Evolutionary conservation across 2,888 invertebrate genomes (phyloP), one percentile per base, ranked within the genome.

Genomic region (Oscheius sp.): DNA sequence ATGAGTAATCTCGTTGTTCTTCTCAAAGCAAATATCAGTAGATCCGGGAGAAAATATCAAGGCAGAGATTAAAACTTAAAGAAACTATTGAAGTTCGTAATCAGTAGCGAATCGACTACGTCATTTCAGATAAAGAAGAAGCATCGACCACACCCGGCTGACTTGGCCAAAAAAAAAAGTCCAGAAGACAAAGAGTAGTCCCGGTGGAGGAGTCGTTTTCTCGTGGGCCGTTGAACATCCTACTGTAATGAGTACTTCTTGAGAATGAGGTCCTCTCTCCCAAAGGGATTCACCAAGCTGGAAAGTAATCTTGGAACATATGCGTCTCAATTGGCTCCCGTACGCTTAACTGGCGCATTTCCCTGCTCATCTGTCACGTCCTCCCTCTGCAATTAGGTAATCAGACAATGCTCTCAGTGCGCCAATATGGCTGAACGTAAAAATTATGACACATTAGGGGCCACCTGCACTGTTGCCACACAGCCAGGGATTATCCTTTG

Each of bases 371-470:
- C 61, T 61, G 61, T 61, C 61, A 61, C 61, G 61, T 42, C 45
- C 45, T 45, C 45, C 61, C 61, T 61, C 20, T 45, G 61, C 61
- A 61, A 61, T 61, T 61, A 61, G 25, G 29, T 61, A 61, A 61
- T 61, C 61, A 61, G 61, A 61, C 61, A 61, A 61, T 61, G 61
- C 61, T 15, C 25, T 45, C 61, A 61, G 61, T 45, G 61, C 61
- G 61, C 61, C 61, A 61, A 61, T 61, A 61, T 25, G 61, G 61
- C 25, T 45, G 61, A 27, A 61, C 61, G 61, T 61, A 61, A 61
- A 61, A 61, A 61, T 61, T 61, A 61, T 61, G 61, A 61, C 61
- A 61, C 61, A 61, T 61, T 61, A 61, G 61, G 45, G 61, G 45
- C 61, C 61, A 61, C 61, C 61, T 61, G 61, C 61, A 61, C 61